A percentile compares a stretch with the other conserved stretches of the same genome.
phyloP scores from a whole-genome alignment of 37 sponge, comb jelly and placozoan genomes.

The Aphrocallistes beatrix region DNA sequence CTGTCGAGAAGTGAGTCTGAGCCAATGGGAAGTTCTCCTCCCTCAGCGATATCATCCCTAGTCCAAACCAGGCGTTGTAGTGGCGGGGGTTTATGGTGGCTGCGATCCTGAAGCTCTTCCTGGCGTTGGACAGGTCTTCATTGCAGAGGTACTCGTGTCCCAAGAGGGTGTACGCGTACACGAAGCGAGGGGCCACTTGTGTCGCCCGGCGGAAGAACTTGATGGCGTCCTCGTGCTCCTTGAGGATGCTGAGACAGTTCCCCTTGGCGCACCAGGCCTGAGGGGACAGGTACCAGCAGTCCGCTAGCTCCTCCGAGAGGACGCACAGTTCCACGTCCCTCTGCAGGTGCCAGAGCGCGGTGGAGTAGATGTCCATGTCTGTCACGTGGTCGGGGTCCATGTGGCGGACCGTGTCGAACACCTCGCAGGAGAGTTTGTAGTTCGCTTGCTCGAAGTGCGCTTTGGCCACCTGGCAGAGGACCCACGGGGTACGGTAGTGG shows the following conservation, averaged over 20 bases:
- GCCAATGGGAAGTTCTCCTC: conserved; percentile 75
- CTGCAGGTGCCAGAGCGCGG: conserved; percentile 80
- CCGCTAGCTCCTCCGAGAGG: conserved; percentile 46
- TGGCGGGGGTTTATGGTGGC: conserved; percentile 57
- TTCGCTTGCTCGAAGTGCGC: conserved; percentile 57
- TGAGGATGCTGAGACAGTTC: conserved; percentile 57
- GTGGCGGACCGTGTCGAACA: conserved; percentile 31
- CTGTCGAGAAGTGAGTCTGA: conserved; percentile 39
- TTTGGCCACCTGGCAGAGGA: conserved; percentile 46
- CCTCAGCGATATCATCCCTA: conserved; percentile 60
- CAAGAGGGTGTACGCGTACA: conserved; percentile 71
- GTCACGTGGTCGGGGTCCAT: conserved; percentile 44
- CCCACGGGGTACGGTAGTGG: conserved; percentile 67
- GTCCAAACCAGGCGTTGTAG: conserved; percentile 85
- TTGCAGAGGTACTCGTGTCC: conserved; percentile 65
- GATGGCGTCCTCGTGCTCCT: conserved; percentile 73
- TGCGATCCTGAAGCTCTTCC: conserved; percentile 51
- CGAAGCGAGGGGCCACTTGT: conserved; percentile 43
- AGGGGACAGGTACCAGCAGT: conserved; percentile 35
- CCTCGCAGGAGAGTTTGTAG: conserved; percentile 36
- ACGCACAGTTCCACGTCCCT: conserved; percentile 49
- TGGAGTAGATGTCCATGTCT: conserved; percentile 72
- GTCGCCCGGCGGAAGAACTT: conserved; percentile 66
- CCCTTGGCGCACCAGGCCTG: conserved; percentile 68
- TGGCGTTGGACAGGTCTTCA: conserved; percentile 61